A percentile compares a stretch with the other conserved stretches of the same genome.
Evolutionary conservation across 2,797 vertebrate species (phyloP).

Genomic region (Pyrrhura leucotis): DNA sequence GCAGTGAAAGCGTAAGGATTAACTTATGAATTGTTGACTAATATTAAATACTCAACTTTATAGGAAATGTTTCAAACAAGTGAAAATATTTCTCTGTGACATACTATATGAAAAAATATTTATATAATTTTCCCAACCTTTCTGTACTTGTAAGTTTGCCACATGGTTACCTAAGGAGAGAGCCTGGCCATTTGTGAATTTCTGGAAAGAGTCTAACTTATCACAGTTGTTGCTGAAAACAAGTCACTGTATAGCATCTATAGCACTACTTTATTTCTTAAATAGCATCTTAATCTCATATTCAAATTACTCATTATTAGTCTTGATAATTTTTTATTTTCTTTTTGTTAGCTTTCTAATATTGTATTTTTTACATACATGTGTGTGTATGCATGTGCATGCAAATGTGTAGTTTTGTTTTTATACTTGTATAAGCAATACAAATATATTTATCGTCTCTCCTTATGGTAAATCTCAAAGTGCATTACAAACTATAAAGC

Average conservation of each 20-base stretch:
- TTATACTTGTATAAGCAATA: not conserved
- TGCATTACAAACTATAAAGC: not conserved
- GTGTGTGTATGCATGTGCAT: rapidly evolving
- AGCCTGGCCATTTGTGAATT: not conserved
- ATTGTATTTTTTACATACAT: not conserved
- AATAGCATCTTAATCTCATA: not conserved
- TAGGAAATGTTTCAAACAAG: not conserved
- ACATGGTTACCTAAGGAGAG: not conserved
- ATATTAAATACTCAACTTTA: not conserved
- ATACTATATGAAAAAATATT: not conserved
- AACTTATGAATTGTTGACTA: constrained; percentile 17
- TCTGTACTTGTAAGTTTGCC: not conserved
- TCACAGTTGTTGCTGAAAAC: not conserved
- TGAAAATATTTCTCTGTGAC: not conserved
- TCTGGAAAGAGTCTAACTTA: not conserved
- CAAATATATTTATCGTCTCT: not conserved
- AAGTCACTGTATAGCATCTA: not conserved
- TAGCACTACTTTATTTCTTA: not conserved
- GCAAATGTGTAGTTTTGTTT: not conserved
- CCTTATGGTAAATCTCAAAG: not conserved
- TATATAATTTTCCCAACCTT: not conserved
- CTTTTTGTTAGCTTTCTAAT: not conserved
- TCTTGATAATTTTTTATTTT: not conserved
- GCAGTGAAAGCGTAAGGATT: not conserved
- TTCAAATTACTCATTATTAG: not conserved